A percentile compares a stretch with the other conserved stretches of the same genome.
Conservation (phyloP, 1,140 invertebrate species). For the Notospermus geniculatus region DNA sequence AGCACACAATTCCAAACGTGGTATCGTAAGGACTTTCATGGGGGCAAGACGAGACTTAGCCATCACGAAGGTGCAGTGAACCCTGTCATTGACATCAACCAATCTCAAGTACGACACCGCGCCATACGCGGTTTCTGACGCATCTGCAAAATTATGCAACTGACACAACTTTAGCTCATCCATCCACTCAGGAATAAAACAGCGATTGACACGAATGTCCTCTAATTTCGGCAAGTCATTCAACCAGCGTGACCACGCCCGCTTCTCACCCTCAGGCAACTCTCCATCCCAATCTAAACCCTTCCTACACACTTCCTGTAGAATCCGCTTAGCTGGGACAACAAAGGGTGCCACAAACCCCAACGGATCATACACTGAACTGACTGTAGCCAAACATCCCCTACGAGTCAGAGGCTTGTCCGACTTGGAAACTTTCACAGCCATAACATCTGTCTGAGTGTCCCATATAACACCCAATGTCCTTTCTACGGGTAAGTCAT, state of each 20-base stretch:
- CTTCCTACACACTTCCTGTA: not conserved
- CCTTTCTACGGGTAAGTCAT: not conserved
- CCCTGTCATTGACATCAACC: not conserved
- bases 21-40: conserved; percentile 20
- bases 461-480: conserved; percentile 11
- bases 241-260: not conserved
- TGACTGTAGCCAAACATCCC: not conserved
- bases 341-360: conserved; percentile 3
- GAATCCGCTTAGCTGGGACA: not conserved
- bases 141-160: conserved; percentile 8
- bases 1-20: conserved; percentile 14
- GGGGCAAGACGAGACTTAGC: conserved; percentile 27
- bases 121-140: not conserved
- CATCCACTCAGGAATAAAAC: not conserved
- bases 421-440: not conserved
- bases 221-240: not conserved
- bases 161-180: not conserved
- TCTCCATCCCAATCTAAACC: not conserved
- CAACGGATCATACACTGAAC: conserved; percentile 10
- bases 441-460: conserved; percentile 12
- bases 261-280: not conserved
- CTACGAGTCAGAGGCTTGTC: not conserved
- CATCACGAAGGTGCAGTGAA: conserved; percentile 7
- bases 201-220: not conserved
- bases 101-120: conserved; percentile 17